Base-by-base conservation (phyloP, 2,113 vertebrate genomes). In the Hemiscyllium ocellatum region DNA sequence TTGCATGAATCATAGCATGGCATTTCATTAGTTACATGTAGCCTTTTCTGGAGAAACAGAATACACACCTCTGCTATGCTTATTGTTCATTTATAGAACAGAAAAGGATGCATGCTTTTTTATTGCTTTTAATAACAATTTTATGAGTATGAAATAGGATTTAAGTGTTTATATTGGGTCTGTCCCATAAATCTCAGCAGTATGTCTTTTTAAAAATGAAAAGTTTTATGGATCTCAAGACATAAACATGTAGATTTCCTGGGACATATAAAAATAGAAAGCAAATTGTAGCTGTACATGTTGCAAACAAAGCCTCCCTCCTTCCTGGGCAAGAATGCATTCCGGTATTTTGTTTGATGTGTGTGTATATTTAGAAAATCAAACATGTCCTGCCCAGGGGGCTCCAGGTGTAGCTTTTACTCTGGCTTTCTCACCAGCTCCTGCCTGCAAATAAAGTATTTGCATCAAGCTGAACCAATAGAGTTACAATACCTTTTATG, bases 51-150 rank as follows among this genome's bases (percentile, higher is more conserved):
- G 10, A 20, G 61, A 93, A 69, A 94, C 22, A 12, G 15, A 94
- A 94, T 90, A 33, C 87, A 90, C 26, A 61, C 52, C 47, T 22
- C 50, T 70, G 72, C 5, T 2, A 47, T 33, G 13, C 24, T 17
- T 33, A 33, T 76, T 61, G 1, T 76, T 72, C 26, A 52, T 95
- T 76, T 29, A 47, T 95, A 47, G 47, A 95, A 76, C 3, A 50
- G 42, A 95, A 26, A 72, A 95, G 52, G 61, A 66, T 76, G 47
- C 72, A 72, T 50, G 65, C 33, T 37, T 69, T 52, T 95, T 72
- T 95, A 72, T 95, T 95, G 56, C 52, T 90, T 90, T 90, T 90
- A 90, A 90, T 90, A 90, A 90, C 87, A 72, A 72, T 33, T 70
- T 72, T 95, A 72, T 95, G 42, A 12, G 69, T 61, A 72, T 6